Base-by-base conservation (phyloP, 2,113 vertebrate genomes). In the Lota lota region DNA sequence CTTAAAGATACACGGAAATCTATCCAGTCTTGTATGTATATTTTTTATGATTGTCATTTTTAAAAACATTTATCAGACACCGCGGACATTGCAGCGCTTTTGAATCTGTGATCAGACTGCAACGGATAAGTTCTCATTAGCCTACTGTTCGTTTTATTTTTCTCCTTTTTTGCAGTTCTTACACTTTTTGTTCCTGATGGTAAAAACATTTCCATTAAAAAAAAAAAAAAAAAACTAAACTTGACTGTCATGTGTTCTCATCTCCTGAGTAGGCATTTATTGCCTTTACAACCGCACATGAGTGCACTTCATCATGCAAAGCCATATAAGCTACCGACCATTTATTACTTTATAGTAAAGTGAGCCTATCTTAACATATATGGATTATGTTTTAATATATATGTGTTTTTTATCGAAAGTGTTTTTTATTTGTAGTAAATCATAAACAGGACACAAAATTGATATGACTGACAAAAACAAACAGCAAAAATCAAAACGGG, bases 21-120 rank as follows among this genome's bases (percentile, higher is more conserved):
- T 36, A 87, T 75, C 67, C 40, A 61, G 70, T 81, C 74, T 83
- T 85, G 74, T 87, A 75, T 83, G 76, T 88, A 76, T 88, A 76
- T 89, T 90, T 90, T 90, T 83, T 81, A 86, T 88, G 75, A 88
- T 86, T 78, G 82, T 87, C 88, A 82, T 87, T 91, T 89, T 87
- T 88, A 84, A 87, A 84, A 85, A 79, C 88, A 85, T 87, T 17
- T 56, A 79, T 78, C 63, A 76, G 72, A 84, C 81, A 85, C 75
- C 83, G 83, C 77, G 64, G 76, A 67, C 80, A 81, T 83, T 69
- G 85, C 79, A 63, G 88, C 81, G 83, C 79, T 86, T 87, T 87
- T 77, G 81, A 86, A 82, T 89, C 79, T 89, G 86, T 87, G 88
- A 88, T 90, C 24, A 69, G 86, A 87, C 85, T 89, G 89, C 77